Evolutionary conservation across 2,797 vertebrate species (phyloP), one percentile per base, ranked within the genome.

Genomic region (Macroramphosus scolopax): DNA sequence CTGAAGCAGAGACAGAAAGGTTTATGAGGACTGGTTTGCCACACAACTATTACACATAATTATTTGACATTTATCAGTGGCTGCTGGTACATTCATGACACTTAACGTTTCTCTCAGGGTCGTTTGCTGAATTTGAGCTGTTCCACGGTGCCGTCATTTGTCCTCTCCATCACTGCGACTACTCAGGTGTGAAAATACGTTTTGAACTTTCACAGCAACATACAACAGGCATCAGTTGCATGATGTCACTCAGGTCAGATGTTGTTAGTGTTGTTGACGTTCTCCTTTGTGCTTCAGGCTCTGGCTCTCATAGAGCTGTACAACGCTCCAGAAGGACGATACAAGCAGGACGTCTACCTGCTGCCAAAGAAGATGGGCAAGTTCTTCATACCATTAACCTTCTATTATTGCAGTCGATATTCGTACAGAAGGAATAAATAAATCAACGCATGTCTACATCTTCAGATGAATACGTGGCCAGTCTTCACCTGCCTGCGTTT

Each of bases 291-390:
- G 7, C 55, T 31, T 35, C 83, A 98, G 96, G 93, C 92, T n/a
- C 73, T 98, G 68, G 94, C 94, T 54, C 78, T 97, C 24, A 77
- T 85, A 29, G 81, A 85, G 66, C 57, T 85, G 36, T 77, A 60
- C 68, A 94, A 93, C 8, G 92, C 95, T 40, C 93, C 93, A 0
- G 91, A 95, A 33, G 95, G 93, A 34, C 91, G 92, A 54, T 97
- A 97, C 88, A 95, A 95, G 59, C 91, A 94, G 46, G 93, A 93
- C 12, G 91, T 97, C 45, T 97, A 97, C 80, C 79, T 96, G 78
- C 85, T 96, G 78, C 93, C 95, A 10, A 97, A 96, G 84, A 97
- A 96, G 78, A 95, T 96, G 90, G 95, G 95, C 92, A 83, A 92
- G 83, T 42, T 5, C 1, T 6, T 16, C 12, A n/a, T 1, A 17